Base-by-base conservation (phyloP, 2,797 vertebrate species). In the Phoeniculus purpureus region DNA sequence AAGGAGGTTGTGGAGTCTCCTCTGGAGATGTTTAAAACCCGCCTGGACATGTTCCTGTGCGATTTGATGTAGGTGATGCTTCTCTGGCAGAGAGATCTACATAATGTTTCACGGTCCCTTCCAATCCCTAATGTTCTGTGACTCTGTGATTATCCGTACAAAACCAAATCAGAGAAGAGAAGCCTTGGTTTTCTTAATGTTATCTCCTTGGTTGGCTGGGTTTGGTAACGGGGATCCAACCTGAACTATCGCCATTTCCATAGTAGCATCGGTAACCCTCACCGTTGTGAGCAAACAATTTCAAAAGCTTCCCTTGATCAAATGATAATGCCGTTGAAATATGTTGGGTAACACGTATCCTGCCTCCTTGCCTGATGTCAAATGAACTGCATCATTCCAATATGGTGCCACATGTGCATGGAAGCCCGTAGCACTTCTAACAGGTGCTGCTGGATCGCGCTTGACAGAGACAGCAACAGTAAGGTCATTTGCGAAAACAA, bases 381-480 rank as follows among this genome's bases (percentile, higher is more conserved):
- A 98, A 97, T 98, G 97, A 97, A 98, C 98, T 98, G 98, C 97
- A 98, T 97, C 98, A 96, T 98, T 98, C 97, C 98, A 98, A 98
- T 98, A 98, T 98, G 98, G 97, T 97, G 97, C 97, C 98, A 98
- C 98, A 98, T 98, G 98, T 98, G 96, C 97, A 94, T 96, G 91
- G 94, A 96, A 97, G 97, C 97, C 97, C 54, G 92, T 97, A 97
- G 97, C 97, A 12, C 90, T 96, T 97, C 89, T 94, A 97, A 97
- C 98, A 98, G 98, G 98, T 98, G 98, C 97, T 97, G 93, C 83
- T 11, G 43, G 74, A 96, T 66, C 45, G 90, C 88, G 94, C 95
- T 92, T 65, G 92, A 90, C 97, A 90, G 90, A 89, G 95, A 96
- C 94, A 95, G 70, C 87, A 76, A 91, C 88, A 80, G 91, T 93